Evolutionary conservation across 2,113 vertebrate species (phyloP).

Genomic region (Lamprotornis superbus): DNA sequence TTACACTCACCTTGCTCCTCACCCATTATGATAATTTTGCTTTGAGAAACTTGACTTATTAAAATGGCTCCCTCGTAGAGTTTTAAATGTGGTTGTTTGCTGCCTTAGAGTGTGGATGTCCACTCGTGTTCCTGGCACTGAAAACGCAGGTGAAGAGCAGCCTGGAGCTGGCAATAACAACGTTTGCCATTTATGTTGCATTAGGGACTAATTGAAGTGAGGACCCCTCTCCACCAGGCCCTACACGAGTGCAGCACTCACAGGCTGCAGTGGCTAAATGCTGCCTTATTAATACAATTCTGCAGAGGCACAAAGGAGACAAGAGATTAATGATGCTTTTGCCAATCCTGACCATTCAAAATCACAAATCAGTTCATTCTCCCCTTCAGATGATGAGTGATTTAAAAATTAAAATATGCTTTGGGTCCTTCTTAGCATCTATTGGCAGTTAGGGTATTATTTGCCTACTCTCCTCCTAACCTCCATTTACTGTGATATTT

Average conservation of each 20-base stretch:
- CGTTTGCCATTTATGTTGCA: neutral
- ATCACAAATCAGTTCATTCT: neutral
- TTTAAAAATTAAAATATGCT: neutral
- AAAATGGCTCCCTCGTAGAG: accelerated
- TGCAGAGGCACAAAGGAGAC: neutral
- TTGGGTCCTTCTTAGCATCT: neutral
- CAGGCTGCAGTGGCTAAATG: neutral
- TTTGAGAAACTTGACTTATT: conserved; percentile 18
- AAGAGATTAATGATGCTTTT: conserved; percentile 7
- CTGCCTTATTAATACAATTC: neutral
- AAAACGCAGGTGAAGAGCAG: neutral
- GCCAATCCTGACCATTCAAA: neutral
- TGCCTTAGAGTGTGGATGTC: neutral
- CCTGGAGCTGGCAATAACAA: neutral
- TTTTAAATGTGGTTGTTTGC: neutral
- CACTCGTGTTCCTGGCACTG: neutral
- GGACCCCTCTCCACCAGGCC: neutral
- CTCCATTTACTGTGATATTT: neutral
- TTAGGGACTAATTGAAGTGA: neutral
- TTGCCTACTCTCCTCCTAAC: neutral
- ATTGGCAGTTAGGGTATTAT: neutral
- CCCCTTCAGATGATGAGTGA: neutral
- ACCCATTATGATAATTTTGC: neutral
- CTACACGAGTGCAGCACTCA: neutral
- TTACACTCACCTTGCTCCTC: neutral